Evolutionary conservation across 2,797 vertebrate species (phyloP), one percentile per base, ranked within the genome.

Genomic region (Erethizon dorsatum): DNA sequence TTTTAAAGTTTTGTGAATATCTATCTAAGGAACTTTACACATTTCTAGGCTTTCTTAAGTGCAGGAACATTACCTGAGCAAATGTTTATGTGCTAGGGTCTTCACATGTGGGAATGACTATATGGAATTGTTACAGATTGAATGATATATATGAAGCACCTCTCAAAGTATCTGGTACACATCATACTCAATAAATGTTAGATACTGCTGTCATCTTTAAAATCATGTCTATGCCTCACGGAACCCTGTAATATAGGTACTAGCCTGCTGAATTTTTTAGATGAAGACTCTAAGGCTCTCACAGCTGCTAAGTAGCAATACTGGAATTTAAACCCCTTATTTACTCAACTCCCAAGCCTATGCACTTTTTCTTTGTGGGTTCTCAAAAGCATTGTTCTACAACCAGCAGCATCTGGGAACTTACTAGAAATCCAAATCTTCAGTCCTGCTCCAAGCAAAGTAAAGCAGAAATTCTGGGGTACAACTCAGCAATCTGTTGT

Each of bases 1-100:
- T 75, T 61, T n/a, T n/a, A 61, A 80, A 93, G 22, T 37, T 85
- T 77, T 61, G 73, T 50, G 45, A 93, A 84, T 93, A 65, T 28
- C 33, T n/a, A 24, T 52, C 56, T 59, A 65, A 22, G 31, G 20
- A 6, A 5, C 5, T 52, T 50, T 28, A 71, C 12, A 37, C 41
- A 93, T 33, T 83, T 65, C 28, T 6, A 11, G 0, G 31, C 11
- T 56, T 75, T 87, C 56, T 67, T 88, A 75, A 61, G 18, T 33
- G 20, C 9, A 87, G 54, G 37, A 50, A 61, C 50, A 71, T 4
- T 47, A 20, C 41, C 61, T 37, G 57, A 80, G 22, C 47, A 52
- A 37, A 41, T 22, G 24, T 13, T 33, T 33, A 28, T 11, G 18
- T 31, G 14, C 57, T 33, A 67, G 13, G 14, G 15, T 18, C 67